A percentile compares a stretch with the other conserved stretches of the same genome.
Evolutionary conservation across 2,888 invertebrate genomes (phyloP).

Genomic region (Congeria kusceri): DNA sequence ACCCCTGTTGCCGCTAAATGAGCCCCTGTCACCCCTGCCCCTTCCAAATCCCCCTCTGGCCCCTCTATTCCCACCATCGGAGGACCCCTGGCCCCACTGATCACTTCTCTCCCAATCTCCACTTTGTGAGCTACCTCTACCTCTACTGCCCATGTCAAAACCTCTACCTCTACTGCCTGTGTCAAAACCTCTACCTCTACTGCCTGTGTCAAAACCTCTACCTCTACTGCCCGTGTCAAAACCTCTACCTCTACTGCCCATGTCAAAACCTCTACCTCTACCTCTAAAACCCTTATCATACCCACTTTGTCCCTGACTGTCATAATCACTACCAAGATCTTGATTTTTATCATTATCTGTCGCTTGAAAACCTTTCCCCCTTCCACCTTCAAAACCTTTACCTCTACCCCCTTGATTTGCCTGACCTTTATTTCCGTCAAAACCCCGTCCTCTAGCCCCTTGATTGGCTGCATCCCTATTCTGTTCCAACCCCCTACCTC

Average conservation of each 20-base stretch:
- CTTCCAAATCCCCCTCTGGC: conserved; percentile 21
- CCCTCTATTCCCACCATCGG: conserved; percentile 13
- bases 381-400: conserved; percentile 10
- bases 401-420: conserved; percentile 12
- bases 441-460: conserved; percentile 21
- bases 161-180: not conserved
- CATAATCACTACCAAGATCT: not conserved
- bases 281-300: conserved; percentile 7
- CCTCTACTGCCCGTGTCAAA: not conserved
- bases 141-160: not conserved
- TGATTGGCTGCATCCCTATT: conserved; percentile 10
- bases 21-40: conserved; percentile 16
- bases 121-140: conserved; percentile 21
- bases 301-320: conserved; percentile 3
- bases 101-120: conserved; percentile 17
- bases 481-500: conserved; percentile 19
- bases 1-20: conserved; percentile 17
- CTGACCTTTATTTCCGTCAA: conserved; percentile 10
- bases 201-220: conserved; percentile 8
- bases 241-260: not conserved
- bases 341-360: not conserved
- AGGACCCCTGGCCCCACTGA: conserved; percentile 18
- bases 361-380: not conserved
- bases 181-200: not conserved
- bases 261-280: not conserved